Evolutionary conservation across 1,140 invertebrate species (phyloP).

Genomic region (Drosophila sturtevanti): DNA sequence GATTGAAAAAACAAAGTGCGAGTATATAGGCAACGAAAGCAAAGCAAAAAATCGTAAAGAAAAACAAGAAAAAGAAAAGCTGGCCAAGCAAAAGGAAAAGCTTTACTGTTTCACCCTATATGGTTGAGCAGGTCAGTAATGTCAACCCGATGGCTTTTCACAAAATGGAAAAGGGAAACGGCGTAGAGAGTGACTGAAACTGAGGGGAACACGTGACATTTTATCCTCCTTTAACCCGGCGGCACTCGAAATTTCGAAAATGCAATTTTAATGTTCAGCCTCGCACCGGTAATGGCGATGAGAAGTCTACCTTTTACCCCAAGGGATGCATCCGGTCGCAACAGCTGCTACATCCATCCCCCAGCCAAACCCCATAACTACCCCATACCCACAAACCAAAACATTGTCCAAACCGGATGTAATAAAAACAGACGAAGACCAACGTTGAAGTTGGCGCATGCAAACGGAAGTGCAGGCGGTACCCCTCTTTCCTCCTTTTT

Average conservation of each 20-base stretch:
- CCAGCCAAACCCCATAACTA: neutral
- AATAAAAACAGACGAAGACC: slow-evolving; percentile 56
- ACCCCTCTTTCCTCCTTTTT: neutral
- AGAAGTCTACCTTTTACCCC: slow-evolving; percentile 10
- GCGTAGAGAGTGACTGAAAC: neutral
- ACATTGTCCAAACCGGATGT: slow-evolving; percentile 37
- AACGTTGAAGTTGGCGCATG: slow-evolving; percentile 35
- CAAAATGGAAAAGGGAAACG: neutral
- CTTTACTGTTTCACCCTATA: slow-evolving; percentile 9
- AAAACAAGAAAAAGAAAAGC: slow-evolving; percentile 10
- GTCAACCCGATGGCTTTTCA: neutral
- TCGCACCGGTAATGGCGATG: slow-evolving; percentile 40
- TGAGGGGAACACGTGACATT: neutral
- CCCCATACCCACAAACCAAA: neutral
- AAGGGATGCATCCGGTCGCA: slow-evolving; percentile 21
- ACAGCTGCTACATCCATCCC: slow-evolving; percentile 7
- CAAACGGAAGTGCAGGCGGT: slow-evolving; percentile 50
- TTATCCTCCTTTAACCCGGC: neutral
- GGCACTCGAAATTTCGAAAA: slow-evolving; percentile 18
- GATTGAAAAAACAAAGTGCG: slow-evolving; percentile 41
- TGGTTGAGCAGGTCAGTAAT: slow-evolving; percentile 33
- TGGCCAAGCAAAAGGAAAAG: slow-evolving; percentile 16
- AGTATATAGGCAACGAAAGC: slow-evolving; percentile 3
- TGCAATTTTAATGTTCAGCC: slow-evolving; percentile 47
- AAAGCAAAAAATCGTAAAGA: neutral